Conservation (phyloP, 2,113 vertebrate genomes). For the Rhineura floridana region DNA sequence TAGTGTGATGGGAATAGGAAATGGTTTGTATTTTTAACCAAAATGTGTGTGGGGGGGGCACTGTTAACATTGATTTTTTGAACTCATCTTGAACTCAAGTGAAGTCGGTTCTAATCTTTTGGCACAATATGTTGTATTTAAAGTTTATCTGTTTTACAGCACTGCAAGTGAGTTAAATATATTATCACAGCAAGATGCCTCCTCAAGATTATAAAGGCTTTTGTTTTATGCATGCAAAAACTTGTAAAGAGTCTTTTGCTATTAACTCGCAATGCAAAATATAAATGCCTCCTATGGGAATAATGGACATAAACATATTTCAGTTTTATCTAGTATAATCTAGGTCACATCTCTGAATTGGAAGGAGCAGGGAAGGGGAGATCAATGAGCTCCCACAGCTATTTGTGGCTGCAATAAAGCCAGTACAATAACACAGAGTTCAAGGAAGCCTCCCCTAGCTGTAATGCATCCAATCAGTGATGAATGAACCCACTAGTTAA, state of each 20-base stretch:
- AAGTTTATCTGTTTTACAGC: conserved; percentile 53
- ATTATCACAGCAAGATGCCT: conserved; percentile 53
- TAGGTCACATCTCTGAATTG: conserved; percentile 46
- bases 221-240: conserved; percentile 58
- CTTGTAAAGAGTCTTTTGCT: conserved; percentile 50
- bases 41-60: neutral
- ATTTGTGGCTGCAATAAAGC: conserved; percentile 64
- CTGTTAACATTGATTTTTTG: conserved; percentile 29
- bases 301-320: conserved; percentile 58
- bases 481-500: conserved; percentile 40
- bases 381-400: conserved; percentile 54
- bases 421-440: conserved; percentile 54
- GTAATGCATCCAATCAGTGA: conserved; percentile 36
- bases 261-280: conserved; percentile 45
- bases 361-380: conserved; percentile 40
- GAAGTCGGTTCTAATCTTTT: conserved; percentile 41
- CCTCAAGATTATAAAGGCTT: conserved; percentile 59
- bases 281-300: conserved; percentile 39
- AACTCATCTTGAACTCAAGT: conserved; percentile 18
- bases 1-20: neutral
- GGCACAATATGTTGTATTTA: conserved; percentile 57
- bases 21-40: conserved; percentile 34
- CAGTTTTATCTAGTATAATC: conserved; percentile 55
- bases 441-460: conserved; percentile 30
- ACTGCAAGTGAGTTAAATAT: conserved; percentile 49